Evolutionary conservation across 2,797 vertebrate species (phyloP).

Genomic region (Sternotherus odoratus): DNA sequence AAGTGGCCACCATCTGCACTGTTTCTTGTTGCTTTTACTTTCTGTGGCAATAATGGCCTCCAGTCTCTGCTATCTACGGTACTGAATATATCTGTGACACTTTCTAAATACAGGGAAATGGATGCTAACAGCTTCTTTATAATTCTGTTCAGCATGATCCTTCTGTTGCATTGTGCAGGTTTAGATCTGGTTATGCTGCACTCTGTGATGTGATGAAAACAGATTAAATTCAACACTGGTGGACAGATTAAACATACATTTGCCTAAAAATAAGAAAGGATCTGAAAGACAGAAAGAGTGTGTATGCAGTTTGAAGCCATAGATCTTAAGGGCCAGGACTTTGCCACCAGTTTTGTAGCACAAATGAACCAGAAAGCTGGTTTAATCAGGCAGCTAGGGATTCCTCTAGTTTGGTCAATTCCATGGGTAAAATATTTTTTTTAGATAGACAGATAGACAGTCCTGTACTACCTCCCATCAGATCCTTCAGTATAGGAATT

Average conservation of each 20-base stretch:
- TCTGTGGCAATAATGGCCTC: not conserved
- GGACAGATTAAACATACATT: not conserved
- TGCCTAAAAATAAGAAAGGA: not conserved
- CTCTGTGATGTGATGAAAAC: not conserved
- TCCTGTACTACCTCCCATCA: not conserved
- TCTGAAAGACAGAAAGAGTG: not conserved
- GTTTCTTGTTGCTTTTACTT: not conserved
- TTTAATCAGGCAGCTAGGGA: not conserved
- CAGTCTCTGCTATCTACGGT: not conserved
- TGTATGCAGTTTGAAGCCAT: not conserved
- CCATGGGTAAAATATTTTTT: not conserved
- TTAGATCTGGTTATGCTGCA: slow-evolving; percentile 1
- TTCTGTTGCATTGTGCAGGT: not conserved
- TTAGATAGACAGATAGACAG: too few species aligned
- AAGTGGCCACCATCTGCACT: not conserved
- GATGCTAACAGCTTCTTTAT: slow-evolving; percentile 8
- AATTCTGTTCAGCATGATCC: not conserved
- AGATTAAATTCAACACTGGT: not conserved
- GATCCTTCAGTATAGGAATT: not conserved
- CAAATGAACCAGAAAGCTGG: not conserved
- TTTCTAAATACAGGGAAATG: not conserved
- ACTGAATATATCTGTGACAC: not conserved
- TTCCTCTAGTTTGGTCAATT: not conserved
- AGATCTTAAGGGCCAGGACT: not conserved
- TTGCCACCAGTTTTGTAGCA: not conserved